Conservation (phyloP, 92 coral and sea anemone genomes). For the Diadumene lineata region DNA sequence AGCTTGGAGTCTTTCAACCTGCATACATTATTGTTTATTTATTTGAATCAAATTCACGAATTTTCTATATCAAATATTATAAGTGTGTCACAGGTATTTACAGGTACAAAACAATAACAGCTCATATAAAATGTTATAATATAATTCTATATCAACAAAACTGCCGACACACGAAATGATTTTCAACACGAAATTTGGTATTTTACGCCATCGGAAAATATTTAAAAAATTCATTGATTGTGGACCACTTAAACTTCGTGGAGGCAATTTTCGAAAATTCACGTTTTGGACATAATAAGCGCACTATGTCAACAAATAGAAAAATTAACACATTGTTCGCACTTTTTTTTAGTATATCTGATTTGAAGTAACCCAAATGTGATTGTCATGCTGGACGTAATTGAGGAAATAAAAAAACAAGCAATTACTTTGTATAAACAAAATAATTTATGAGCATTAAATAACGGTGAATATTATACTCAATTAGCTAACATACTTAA, state of each 20-base stretch:
- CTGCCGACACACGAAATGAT: background rate
- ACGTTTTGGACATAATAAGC: background rate
- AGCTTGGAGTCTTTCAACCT: conserved; percentile 91
- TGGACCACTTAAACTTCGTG: background rate
- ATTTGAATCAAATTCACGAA: conserved; percentile 1
- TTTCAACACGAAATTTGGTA: too few relatives aligned
- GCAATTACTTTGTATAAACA: background rate
- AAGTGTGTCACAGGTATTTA: conserved; percentile 10
- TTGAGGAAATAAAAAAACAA: background rate
- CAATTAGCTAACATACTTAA: too few relatives aligned
- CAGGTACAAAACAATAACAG: conserved; percentile 24
- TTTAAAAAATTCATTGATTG: background rate
- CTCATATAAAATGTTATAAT: background rate
- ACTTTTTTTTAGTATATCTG: background rate
- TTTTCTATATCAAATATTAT: conserved; percentile 14
- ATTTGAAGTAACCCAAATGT: too few relatives aligned
- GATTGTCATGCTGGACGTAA: background rate
- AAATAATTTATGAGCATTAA: too few relatives aligned
- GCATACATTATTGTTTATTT: conserved; percentile 19
- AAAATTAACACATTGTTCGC: conserved; percentile 1
- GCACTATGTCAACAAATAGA: background rate
- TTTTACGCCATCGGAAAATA: background rate
- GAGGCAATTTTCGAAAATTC: too few relatives aligned
- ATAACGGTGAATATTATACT: background rate
- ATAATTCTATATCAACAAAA: background rate